Conservation (phyloP, 2,113 vertebrate genomes). For the Capricornis sumatraensis region DNA sequence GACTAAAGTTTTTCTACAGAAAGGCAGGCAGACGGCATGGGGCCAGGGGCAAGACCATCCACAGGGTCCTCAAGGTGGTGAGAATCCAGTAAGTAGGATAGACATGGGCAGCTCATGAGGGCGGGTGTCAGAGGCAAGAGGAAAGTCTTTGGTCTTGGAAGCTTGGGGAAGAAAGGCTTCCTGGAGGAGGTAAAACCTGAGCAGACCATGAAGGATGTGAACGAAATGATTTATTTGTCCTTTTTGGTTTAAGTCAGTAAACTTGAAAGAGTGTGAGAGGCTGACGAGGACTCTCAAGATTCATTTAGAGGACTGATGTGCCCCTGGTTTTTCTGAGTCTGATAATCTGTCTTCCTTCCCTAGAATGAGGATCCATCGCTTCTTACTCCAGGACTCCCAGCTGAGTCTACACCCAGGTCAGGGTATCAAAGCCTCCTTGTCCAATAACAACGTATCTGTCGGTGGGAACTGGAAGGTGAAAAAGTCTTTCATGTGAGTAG, state of each 20-base stretch:
- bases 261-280: neutral
- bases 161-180: neutral
- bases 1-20: neutral
- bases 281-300: neutral
- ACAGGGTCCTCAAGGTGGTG: neutral
- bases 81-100: neutral
- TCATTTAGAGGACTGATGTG: neutral
- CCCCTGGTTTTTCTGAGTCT: neutral
- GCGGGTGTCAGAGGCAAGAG: neutral
- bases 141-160: neutral
- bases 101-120: neutral
- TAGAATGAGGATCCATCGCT: neutral
- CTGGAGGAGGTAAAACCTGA: neutral
- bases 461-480: slow-evolving; percentile 9
- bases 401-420: neutral
- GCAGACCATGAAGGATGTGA: neutral
- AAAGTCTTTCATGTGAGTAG: slow-evolving; percentile 39
- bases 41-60: neutral
- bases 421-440: neutral
- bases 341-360: neutral
- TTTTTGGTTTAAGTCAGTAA: slow-evolving; percentile 17
- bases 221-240: neutral
- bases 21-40: neutral
- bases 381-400: neutral
- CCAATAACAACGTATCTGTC: neutral